Evolutionary conservation across 1,140 invertebrate species (phyloP), one percentile per base, ranked within the genome.

Genomic region (Octopus sinensis): DNA sequence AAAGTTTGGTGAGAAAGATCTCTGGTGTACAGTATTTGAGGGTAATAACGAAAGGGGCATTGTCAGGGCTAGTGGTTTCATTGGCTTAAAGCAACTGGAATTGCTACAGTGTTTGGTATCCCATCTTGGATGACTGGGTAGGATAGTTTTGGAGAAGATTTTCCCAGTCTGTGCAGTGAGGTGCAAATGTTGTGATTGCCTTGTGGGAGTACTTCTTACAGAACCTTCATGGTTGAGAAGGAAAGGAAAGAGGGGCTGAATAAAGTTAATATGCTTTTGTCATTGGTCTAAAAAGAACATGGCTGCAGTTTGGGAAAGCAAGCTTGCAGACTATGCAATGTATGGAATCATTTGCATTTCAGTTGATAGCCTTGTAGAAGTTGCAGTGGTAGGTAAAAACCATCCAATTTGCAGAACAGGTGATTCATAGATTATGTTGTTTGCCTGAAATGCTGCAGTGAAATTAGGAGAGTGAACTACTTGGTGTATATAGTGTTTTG

Each of bases 191-290:
- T 30, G 54, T 23, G 53, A 9, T 54, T 12, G 51, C 13, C 78
- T 51, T 80, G 62, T 68, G 4, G n/a, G 9, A 43, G 52, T 5
- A 54, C 30, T 76, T n/a, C n/a, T n/a, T n/a, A n/a, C n/a, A n/a
- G n/a, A n/a, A n/a, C n/a, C n/a, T n/a, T n/a, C n/a, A n/a, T n/a
- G n/a, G n/a, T n/a, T n/a, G n/a, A n/a, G n/a, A n/a, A n/a, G n/a
- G n/a, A n/a, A n/a, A n/a, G n/a, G 7, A n/a, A 54, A n/a, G 43
- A 53, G 17, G 56, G 76, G 71, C 53, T 12, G 77, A 77, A 56
- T 12, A 76, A 4, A 76, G 53, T 12, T 81, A 77, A 30, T 53
- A 77, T 54, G 54, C 68, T 76, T 81, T 81, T 52, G 52, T 68
- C 9, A 53, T n/a, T 13, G 30, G 6, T 5, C 52, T 51, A 43